These are phyloP conservation scores for Sphaerophoria rueppellii DNA, from an alignment of 2,888 invertebrate species.

Conservation along the genomic window DNA sequence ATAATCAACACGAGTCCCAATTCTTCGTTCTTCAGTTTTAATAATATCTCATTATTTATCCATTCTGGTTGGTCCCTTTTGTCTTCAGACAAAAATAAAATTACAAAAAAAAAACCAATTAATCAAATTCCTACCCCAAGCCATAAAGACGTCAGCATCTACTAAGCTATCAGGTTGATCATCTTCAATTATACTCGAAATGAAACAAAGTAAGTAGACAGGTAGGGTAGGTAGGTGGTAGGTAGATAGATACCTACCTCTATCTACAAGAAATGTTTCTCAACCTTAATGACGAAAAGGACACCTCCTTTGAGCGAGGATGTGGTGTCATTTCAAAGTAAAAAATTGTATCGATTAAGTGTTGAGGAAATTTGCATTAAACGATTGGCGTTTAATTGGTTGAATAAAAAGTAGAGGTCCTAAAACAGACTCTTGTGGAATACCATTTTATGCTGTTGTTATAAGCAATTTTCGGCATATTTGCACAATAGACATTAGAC, in stretches of 20 bases:
- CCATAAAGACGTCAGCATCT: not conserved
- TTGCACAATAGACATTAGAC: too few relatives aligned
- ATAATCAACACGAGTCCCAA: conserved; percentile 12
- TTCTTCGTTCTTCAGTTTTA: not conserved
- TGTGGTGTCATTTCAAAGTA: too few relatives aligned
- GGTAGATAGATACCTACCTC: not conserved
- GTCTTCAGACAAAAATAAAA: not conserved
- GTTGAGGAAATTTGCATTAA: too few relatives aligned
- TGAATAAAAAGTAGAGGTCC: not conserved
- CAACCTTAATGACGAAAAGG: not conserved
- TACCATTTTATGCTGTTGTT: not conserved
- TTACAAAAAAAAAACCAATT: conserved; percentile 17
- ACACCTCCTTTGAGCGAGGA: not conserved
- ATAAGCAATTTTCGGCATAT: too few relatives aligned
- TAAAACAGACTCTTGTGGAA: not conserved
- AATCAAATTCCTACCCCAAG: conserved; percentile 11
- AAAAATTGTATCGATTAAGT: too few relatives aligned
- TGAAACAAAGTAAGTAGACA: not conserved
- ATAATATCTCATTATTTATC: conserved; percentile 40
- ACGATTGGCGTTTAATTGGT: not conserved
- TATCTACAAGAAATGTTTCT: not conserved
- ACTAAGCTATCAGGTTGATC: conserved; percentile 14
- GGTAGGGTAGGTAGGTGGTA: not conserved
- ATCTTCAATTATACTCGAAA: not conserved
- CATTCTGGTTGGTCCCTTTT: conserved; percentile 7